phyloP scores from a whole-genome alignment of 1,140 invertebrate genomes.

The Trichonephila clavipes region DNA sequence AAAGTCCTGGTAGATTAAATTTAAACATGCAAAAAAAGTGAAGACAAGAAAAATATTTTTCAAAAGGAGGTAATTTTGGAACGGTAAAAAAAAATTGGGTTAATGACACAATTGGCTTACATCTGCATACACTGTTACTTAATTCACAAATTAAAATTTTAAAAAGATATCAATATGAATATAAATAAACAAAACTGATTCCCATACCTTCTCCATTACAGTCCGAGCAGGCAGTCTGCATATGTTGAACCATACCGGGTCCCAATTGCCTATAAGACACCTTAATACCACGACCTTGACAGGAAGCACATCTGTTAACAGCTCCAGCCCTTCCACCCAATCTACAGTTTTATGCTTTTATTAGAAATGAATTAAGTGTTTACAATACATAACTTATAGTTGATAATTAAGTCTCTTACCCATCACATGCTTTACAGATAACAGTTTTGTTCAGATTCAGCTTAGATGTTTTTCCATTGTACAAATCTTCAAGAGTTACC shows the following conservation, averaged over 20 bases:
- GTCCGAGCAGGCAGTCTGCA: conserved; percentile 81
- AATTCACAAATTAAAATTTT: too few species aligned
- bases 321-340: conserved; percentile 80
- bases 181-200: too few species aligned
- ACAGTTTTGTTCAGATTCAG: conserved; percentile 82
- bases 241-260: conserved; percentile 83
- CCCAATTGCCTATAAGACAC: conserved; percentile 81
- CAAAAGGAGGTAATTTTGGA: too few species aligned
- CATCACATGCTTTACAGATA: conserved; percentile 81
- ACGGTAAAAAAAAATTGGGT: too few species aligned
- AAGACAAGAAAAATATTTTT: too few species aligned
- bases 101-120: too few species aligned
- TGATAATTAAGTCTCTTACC: conserved; percentile 80
- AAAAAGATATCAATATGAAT: too few species aligned
- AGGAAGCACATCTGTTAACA: conserved; percentile 79
- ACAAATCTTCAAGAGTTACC: conserved; percentile 82
- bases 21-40: too few species aligned
- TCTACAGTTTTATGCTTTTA: conserved; percentile 74
- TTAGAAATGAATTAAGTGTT: not conserved
- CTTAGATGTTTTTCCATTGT: conserved; percentile 82
- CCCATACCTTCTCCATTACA: conserved; percentile 85
- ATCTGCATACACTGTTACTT: too few species aligned
- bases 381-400: too few species aligned
- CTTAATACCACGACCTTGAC: conserved; percentile 81
- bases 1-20: too few species aligned